These are phyloP conservation scores for Drosophila varians DNA, from an alignment of 1,140 invertebrate species.

Conservation along the genomic window DNA sequence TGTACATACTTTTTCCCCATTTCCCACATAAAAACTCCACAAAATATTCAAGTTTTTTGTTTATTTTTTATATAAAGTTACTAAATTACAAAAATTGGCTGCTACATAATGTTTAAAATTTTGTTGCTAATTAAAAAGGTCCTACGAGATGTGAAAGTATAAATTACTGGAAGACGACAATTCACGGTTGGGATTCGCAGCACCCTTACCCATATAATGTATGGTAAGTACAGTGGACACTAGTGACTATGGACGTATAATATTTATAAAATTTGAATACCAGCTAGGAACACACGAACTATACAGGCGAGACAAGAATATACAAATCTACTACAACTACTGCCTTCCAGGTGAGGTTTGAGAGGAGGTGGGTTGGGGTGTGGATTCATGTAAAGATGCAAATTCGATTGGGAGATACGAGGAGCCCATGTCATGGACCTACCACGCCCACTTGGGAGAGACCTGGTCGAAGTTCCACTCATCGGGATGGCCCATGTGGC, in stretches of 20 bases:
- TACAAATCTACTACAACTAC: conserved; percentile 38
- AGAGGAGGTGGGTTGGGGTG: conserved; percentile 4
- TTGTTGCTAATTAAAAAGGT: conserved; percentile 37
- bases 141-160: conserved; percentile 15
- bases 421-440: not conserved
- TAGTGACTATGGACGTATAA: conserved; percentile 64
- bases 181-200: conserved; percentile 31
- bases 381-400: conserved; percentile 3
- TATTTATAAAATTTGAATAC: conserved; percentile 43
- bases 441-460: conserved; percentile 85
- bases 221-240: conserved; percentile 36
- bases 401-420: conserved; percentile 28
- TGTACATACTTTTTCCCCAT: not conserved
- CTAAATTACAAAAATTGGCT: conserved; percentile 63
- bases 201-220: conserved; percentile 18
- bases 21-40: not conserved
- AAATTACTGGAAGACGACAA: conserved; percentile 65
- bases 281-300: conserved; percentile 60
- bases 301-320: conserved; percentile 16
- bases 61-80: conserved; percentile 47
- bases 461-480: conserved; percentile 88
- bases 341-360: conserved; percentile 33
- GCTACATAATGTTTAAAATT: conserved; percentile 44
- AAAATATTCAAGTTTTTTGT: not conserved
- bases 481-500: conserved; percentile 91